phyloP scores from a whole-genome alignment of 2,113 vertebrate genomes.

The Calidris pygmaea region DNA sequence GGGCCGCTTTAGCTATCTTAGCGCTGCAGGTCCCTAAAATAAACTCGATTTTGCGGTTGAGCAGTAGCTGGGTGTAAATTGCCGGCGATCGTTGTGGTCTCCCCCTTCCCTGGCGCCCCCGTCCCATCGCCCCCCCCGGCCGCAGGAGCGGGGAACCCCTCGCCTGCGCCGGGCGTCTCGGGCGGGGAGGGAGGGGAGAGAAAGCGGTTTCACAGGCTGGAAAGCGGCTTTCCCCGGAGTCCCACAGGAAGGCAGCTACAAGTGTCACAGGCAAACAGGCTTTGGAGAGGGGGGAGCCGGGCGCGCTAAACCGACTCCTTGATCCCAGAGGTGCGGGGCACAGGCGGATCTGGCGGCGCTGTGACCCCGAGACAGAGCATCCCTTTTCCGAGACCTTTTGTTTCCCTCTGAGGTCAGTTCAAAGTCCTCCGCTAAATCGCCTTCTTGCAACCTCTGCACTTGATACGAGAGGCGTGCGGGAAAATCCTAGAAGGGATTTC shows the following conservation, averaged over 20 bases:
- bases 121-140: too few relatives aligned
- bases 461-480: background rate
- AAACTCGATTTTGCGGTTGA: accelerated
- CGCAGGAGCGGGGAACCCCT: background rate
- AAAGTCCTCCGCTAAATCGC: background rate
- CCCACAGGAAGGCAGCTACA: background rate
- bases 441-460: background rate
- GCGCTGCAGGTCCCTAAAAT: background rate
- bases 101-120: too few relatives aligned
- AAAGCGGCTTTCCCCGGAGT: background rate
- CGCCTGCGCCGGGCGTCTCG: too few relatives aligned
- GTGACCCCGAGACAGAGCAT: background rate
- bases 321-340: background rate
- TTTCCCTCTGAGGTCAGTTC: background rate
- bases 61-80: background rate
- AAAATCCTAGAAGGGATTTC: background rate
- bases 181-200: background rate
- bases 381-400: background rate
- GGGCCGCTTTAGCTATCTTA: background rate
- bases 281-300: background rate
- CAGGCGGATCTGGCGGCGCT: accelerated
- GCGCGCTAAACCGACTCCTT: accelerated
- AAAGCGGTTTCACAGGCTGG: background rate
- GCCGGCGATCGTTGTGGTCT: accelerated
- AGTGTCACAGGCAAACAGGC: too few relatives aligned